Base-by-base conservation (phyloP, 2,797 vertebrate genomes). In the Echeneis naucrates region DNA sequence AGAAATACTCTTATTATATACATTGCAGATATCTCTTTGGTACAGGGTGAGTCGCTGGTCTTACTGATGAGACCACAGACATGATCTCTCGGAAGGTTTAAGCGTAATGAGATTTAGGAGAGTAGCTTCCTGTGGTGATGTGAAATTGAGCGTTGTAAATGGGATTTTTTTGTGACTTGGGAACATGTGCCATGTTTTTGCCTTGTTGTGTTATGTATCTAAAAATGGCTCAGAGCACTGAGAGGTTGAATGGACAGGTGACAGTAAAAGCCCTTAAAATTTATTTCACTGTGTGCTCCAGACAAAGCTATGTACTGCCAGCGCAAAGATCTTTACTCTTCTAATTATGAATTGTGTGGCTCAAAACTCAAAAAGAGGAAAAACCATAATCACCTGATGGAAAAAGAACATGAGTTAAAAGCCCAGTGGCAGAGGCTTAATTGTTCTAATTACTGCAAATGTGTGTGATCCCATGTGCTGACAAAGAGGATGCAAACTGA, bases 381-480 rank as follows among this genome's bases (percentile, higher is more conserved):
- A 33, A 26, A 63, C 24, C 1, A 63, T 50, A 68, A 80, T 85
- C 40, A 78, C 38, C 61, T 59, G 17, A 33, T 75, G 37, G 37
- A 61, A 71, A n/a, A 60, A 63, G 50, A 83, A 62, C 68, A 87
- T 80, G 64, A 80, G 67, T 72, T 72, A 68, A 86, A 85, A 86
- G 79, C 68, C 8, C 8, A 35, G 1, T 23, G 54, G 44, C 72
- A 64, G 19, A 48, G 14, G 45, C 27, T 68, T 80, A 64, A 85
- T 83, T 71, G 35, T n/a, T 10, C 66, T 73, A 83, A 82, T 80
- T 72, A 68, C 37, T 59, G 16, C 48, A 82, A 85, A 82, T 73
- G 33, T 77, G 51, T 12, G 16, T 24, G 72, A 83, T 55, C 32
- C 47, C 9, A 75, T 62, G 13, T 52, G 68, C 83, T 47, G 45